These are phyloP conservation scores for Emydura subglobosa DNA, from an alignment of 2,113 vertebrate species.

Conservation along the genomic window DNA sequence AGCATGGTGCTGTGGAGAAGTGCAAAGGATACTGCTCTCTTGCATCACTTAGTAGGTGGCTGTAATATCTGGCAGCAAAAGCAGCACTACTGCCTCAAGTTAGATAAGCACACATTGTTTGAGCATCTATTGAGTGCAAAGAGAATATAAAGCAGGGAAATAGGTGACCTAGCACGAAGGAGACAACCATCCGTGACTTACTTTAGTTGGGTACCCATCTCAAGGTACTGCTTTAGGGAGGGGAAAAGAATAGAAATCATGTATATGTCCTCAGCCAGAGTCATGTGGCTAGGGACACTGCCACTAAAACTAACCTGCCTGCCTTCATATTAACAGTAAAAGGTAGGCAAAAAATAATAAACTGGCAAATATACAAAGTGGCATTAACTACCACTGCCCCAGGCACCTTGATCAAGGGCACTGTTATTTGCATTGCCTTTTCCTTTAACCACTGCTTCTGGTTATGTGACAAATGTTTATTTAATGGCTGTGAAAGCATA, in stretches of 20 bases:
- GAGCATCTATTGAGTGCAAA: background rate
- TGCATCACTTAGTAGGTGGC: background rate
- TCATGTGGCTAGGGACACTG: background rate
- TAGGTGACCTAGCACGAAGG: background rate
- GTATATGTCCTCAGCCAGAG: background rate
- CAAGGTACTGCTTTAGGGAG: background rate
- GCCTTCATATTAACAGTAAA: background rate
- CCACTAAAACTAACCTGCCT: background rate
- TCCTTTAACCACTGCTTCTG: background rate
- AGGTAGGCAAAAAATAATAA: background rate
- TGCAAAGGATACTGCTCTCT: background rate
- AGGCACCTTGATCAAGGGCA: background rate
- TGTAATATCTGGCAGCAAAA: background rate
- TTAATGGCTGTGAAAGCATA: background rate
- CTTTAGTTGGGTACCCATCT: background rate
- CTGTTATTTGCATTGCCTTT: background rate
- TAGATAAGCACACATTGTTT: background rate
- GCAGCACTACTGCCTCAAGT: background rate
- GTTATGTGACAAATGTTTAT: background rate
- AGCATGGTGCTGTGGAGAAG: background rate
- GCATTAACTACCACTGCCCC: background rate
- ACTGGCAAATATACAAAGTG: background rate
- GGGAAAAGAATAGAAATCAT: background rate
- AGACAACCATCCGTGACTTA: background rate
- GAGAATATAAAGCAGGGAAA: background rate